phyloP scores from a whole-genome alignment of 2,113 vertebrate species.

The Lagopus leucura region DNA sequence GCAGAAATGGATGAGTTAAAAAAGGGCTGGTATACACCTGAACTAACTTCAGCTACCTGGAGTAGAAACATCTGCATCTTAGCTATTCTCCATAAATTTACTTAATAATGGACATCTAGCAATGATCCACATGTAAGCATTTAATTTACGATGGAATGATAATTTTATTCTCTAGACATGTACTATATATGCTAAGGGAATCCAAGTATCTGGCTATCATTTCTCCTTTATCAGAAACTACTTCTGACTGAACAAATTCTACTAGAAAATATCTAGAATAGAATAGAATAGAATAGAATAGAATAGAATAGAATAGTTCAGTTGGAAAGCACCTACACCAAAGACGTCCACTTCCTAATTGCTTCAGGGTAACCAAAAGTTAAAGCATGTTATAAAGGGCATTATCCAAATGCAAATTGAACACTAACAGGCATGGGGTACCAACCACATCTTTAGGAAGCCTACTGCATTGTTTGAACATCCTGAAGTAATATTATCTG shows the following conservation, averaged over 20 bases:
- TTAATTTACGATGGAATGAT: background rate
- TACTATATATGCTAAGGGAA: conserved; percentile 1
- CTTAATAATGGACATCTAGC: background rate
- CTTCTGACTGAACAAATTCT: background rate
- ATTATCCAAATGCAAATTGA: too few species aligned
- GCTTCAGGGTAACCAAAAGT: too few species aligned
- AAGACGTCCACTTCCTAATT: too few species aligned
- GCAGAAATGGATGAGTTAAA: background rate
- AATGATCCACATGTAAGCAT: background rate
- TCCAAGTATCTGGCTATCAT: background rate
- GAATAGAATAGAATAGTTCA: too few species aligned
- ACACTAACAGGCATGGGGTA: too few species aligned
- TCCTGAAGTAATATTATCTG: background rate
- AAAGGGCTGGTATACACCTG: background rate
- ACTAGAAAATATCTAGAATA: background rate
- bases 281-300: too few species aligned
- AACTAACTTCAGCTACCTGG: background rate
- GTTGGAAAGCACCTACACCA: too few species aligned
- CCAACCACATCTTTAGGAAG: too few species aligned
- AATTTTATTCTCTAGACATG: background rate
- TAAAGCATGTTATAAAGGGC: too few species aligned
- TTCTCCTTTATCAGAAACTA: background rate
- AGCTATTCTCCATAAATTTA: background rate
- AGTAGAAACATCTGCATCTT: background rate
- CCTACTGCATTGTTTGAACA: too few species aligned